Base-by-base conservation (phyloP, 2,113 vertebrate species). In the Mixornis gularis region DNA sequence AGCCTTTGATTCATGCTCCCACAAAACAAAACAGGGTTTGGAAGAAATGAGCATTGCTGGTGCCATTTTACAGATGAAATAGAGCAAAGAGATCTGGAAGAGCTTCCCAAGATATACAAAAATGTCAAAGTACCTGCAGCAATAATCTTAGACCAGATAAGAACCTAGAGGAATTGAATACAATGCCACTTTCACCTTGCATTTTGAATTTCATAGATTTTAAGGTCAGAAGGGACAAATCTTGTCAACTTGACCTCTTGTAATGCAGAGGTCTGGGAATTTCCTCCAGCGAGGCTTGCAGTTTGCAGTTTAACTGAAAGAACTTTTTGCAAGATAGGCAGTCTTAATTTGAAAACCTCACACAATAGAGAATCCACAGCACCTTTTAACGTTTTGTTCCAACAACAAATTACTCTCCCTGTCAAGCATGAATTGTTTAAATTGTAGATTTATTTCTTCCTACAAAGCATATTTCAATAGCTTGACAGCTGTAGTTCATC, bases 381-480 rank as follows among this genome's bases (percentile, higher is more conserved):
- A 62, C 36, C 34, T 90, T 94, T 87, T 85, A 85, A 66, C n/a
- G 38, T 72, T 93, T 93, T 84, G 40, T 90, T 92, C 77, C 83
- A 70, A 72, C 6, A 25, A 83, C 60, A 92, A 92, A 80, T 84
- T 92, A 66, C 56, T 74, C 52, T 66, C 26, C 34, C 13, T 92
- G 91, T 90, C 80, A 93, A 93, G 69, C 19, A 70, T 40, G 52
- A 92, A 90, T 89, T 81, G 52, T 43, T 90, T 78, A 66, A 94
- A 74, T 65, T 32, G 34, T 43, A 78, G 79, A 94, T 88, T 90
- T 93, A 92, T 86, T 90, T 93, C 84, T 94, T 95, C 83, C 89
- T 89, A 74, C 72, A 90, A 66, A 89, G 21, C 70, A 17, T 88
- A 92, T 74, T 92, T 94, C 86, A 93, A 43, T 51, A 68, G 20